Conservation (phyloP, 2,113 vertebrate species). For the Symphodus melops region DNA sequence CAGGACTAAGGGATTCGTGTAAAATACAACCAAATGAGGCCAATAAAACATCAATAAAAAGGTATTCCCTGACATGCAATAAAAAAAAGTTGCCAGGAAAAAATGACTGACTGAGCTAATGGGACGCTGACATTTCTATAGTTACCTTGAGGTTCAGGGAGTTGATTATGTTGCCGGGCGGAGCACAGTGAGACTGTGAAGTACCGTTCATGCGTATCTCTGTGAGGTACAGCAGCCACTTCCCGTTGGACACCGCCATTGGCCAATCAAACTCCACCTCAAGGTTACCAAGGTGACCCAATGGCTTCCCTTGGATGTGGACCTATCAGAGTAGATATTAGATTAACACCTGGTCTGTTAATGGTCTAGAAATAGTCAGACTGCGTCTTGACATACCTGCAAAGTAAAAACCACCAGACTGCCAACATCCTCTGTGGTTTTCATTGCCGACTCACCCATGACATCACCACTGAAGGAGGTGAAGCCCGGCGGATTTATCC, state of each 20-base stretch:
- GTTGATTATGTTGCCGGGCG: conserved; percentile 84
- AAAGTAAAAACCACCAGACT: conserved; percentile 76
- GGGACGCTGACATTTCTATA: neutral
- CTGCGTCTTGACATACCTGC: conserved; percentile 42
- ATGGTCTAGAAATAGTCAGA: too few relatives aligned
- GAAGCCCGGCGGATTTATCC: conserved; percentile 13
- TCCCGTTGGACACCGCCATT: conserved; percentile 87
- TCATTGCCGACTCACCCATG: conserved; percentile 90
- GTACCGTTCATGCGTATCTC: conserved; percentile 82
- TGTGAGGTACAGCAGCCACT: conserved; percentile 92
- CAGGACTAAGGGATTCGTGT: too few relatives aligned
- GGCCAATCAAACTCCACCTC: conserved; percentile 92
- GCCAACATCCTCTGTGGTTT: conserved; percentile 85
- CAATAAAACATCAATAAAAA: too few relatives aligned
- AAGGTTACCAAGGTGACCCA: conserved; percentile 83
- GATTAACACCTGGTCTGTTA: neutral
- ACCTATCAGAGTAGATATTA: conserved; percentile 77
- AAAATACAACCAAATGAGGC: too few relatives aligned
- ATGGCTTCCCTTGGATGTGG: conserved; percentile 76
- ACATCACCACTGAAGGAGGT: conserved; percentile 88
- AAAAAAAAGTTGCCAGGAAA: neutral
- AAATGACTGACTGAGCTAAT: neutral
- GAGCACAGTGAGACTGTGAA: conserved; percentile 76
- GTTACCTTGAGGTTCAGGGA: conserved; percentile 72
- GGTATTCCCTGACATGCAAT: neutral